Evolutionary conservation across 2,888 invertebrate species (phyloP).

Genomic region (Coecobrya sp.): DNA sequence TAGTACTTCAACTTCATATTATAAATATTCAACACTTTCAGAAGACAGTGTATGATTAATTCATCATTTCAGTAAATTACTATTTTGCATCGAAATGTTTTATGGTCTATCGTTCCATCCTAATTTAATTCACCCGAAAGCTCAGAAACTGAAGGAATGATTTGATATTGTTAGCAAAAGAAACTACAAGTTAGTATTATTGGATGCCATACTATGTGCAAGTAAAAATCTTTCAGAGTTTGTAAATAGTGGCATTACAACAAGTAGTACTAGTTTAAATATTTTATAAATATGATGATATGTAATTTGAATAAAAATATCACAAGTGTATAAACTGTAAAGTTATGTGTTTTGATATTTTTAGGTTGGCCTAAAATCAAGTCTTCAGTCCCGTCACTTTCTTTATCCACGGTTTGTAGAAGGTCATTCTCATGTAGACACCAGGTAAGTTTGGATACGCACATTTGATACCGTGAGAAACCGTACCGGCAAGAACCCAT

Average conservation of each 20-base stretch:
- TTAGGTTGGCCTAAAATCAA: conserved; percentile 30
- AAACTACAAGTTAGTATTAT: not conserved
- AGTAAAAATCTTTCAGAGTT: not conserved
- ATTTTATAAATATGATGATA: conserved; percentile 11
- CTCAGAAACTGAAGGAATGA: conserved; percentile 67
- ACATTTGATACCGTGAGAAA: conserved; percentile 92
- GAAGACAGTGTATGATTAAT: not conserved
- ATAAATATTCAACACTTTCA: not conserved
- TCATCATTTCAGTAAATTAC: too few relatives aligned
- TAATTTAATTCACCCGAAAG: conserved; percentile 39
- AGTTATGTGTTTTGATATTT: not conserved
- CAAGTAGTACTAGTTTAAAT: not conserved
- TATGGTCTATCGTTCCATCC: not conserved
- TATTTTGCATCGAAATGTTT: conserved; percentile 5
- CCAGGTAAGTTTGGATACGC: conserved; percentile 85
- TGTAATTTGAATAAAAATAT: conserved; percentile 59
- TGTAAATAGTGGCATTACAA: conserved; percentile 29
- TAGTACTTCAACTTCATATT: not conserved
- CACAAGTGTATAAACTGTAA: conserved; percentile 59
- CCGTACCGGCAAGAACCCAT: conserved; percentile 96
- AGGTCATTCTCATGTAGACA: conserved; percentile 96
- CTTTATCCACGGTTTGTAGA: conserved; percentile 96
- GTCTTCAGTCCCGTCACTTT: conserved; percentile 89
- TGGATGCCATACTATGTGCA: not conserved
- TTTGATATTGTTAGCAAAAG: conserved; percentile 49